Conservation (phyloP, 30 jellyfish, hydroid and myxozoan genomes). For the Catostylus mosaicus region DNA sequence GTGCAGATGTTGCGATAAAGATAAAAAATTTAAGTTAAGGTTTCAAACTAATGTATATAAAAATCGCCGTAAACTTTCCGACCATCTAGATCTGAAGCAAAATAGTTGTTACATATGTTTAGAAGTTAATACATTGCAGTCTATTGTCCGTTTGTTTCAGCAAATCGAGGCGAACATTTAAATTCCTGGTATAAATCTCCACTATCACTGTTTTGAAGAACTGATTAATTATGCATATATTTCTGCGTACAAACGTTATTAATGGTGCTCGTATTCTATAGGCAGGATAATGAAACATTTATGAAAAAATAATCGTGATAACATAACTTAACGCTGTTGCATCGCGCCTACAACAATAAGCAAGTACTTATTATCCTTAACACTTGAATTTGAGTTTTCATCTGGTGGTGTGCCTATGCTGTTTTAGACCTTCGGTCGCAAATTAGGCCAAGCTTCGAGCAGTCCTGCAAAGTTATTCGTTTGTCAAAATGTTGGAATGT, state of each 20-base stretch:
- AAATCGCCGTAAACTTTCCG: too few relatives aligned
- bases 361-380: neutral
- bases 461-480: neutral
- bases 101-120: too few relatives aligned
- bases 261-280: neutral
- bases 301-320: neutral
- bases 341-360: neutral
- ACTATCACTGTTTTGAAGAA: neutral
- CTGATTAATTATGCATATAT: neutral
- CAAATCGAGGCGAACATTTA: too few relatives aligned
- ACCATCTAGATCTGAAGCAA: too few relatives aligned
- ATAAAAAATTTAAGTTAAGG: too few relatives aligned
- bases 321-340: neutral
- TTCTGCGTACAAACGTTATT: neutral
- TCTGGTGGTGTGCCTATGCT: neutral
- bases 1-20: too few relatives aligned
- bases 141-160: too few relatives aligned
- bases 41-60: too few relatives aligned
- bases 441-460: too few relatives aligned
- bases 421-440: too few relatives aligned
- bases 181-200: too few relatives aligned
- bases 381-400: neutral
- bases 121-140: too few relatives aligned
- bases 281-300: neutral
- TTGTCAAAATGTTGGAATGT: neutral